Base-by-base conservation (phyloP, 2,797 vertebrate genomes). In the Miichthys miiuy region DNA sequence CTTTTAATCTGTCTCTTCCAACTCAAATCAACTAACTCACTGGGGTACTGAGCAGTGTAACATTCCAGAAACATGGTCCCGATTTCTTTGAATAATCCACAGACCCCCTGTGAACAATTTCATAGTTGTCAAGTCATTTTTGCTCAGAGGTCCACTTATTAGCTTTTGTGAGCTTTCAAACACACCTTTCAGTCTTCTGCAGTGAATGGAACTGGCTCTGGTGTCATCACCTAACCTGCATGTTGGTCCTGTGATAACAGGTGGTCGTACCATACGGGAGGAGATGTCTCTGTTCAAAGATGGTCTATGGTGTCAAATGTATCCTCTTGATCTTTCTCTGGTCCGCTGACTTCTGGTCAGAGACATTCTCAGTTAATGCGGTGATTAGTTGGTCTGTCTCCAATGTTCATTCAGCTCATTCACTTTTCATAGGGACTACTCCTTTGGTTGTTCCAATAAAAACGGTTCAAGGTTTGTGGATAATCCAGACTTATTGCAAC, bases 401-500 rank as follows among this genome's bases (percentile, higher is more conserved):
- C 47, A 42, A 1, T n/a, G 27, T 56, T 7, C 23, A 8, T 17
- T 41, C 10, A 21, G 3, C 12, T 30, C 6, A 27, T 51, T 51
- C 14, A 25, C n/a, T 27, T 27, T 61, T 61, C 21, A 63, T 16
- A 14, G 23, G 38, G 12, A 58, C 18, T 18, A 34, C 20, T 51
- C 5, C 11, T 71, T 41, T 20, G 12, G 30, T 12, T 38, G 20
- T 13, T 30, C 30, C 30, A 30, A 6, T 30, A 30, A 30, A 58
- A 58, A 34, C 38, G n/a, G 4, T 38, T 6, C 14, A 57, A 13
- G 38, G 54, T n/a, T 58, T 57, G 54, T 44, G 42, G 8, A 21
- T 42, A 46, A 21, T 64, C 51, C 52, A 67, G 18, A 64, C 6
- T 51, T n/a, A 48, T 34, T 50, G n/a, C n/a, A 21, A 38, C 61